These are phyloP conservation scores for Mythimna vitellina DNA, from an alignment of 2,888 invertebrate species.

Conservation along the genomic window DNA sequence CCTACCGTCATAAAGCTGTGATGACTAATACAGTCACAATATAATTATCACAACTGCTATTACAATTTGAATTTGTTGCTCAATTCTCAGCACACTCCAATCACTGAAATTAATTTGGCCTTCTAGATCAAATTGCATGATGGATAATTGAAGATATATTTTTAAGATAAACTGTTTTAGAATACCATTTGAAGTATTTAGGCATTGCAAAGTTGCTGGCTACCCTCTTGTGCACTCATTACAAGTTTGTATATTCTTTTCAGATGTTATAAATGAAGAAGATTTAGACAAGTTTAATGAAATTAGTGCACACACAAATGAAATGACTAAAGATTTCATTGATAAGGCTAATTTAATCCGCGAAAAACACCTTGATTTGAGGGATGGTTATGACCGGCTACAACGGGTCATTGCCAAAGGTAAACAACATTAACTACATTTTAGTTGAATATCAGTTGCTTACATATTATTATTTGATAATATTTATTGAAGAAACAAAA, in stretches of 20 bases:
- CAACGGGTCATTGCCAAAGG: slow-evolving; percentile 94
- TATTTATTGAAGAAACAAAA: too few species aligned
- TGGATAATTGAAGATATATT: background rate
- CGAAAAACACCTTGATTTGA: slow-evolving; percentile 93
- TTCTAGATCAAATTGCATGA: slow-evolving; percentile 16
- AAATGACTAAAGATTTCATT: slow-evolving; percentile 91
- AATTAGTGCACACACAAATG: slow-evolving; percentile 90
- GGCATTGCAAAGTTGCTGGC: background rate
- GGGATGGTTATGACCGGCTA: slow-evolving; percentile 94
- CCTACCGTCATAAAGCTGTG: background rate
- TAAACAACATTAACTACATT: slow-evolving; percentile 35
- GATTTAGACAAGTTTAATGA: slow-evolving; percentile 94
- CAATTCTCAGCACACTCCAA: background rate
- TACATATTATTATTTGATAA: background rate
- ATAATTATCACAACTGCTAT: background rate
- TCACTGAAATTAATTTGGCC: slow-evolving; percentile 19
- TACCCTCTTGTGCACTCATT: background rate
- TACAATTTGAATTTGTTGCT: background rate
- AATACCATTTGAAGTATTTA: background rate
- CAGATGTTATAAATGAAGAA: slow-evolving; percentile 94
- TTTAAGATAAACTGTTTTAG: slow-evolving; percentile 2
- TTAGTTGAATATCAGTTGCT: slow-evolving; percentile 6
- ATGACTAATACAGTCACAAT: background rate
- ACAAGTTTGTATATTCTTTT: slow-evolving; percentile 44
- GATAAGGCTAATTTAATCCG: slow-evolving; percentile 93